Conservation (phyloP, 2,113 vertebrate genomes). For the Rhinopomastus cyanomelas region DNA sequence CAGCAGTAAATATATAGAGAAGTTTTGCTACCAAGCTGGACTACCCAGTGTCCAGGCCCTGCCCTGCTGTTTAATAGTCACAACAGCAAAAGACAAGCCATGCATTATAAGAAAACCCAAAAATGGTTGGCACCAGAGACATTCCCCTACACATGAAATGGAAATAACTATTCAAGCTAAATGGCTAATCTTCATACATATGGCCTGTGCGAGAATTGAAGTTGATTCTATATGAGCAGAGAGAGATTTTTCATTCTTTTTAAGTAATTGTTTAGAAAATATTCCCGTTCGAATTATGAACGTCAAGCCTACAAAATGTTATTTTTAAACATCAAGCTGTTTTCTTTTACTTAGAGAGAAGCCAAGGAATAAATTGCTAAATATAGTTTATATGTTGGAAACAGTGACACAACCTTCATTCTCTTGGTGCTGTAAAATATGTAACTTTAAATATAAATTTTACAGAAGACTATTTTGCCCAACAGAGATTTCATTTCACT, state of each 20-base stretch:
- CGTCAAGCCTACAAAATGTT: constrained; percentile 60
- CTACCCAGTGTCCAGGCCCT: not conserved
- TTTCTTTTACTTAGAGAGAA: constrained; percentile 64
- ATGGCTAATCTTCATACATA: not conserved
- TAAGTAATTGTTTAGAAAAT: constrained; percentile 49
- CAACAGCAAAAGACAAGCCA: not conserved
- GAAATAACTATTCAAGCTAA: constrained; percentile 26
- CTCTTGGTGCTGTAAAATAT: constrained; percentile 59
- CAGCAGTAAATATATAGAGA: not conserved
- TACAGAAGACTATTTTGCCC: constrained; percentile 46
- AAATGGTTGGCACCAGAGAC: not conserved
- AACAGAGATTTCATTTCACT: constrained; percentile 64
- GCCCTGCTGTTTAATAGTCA: not conserved
- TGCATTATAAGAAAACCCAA: not conserved
- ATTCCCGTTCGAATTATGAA: constrained; percentile 42
- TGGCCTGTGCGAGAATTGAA: not conserved
- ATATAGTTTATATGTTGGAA: constrained; percentile 68
- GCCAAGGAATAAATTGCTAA: constrained; percentile 66
- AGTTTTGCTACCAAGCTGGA: not conserved
- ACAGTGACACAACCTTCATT: constrained; percentile 67
- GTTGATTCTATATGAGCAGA: constrained; percentile 10
- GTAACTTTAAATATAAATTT: constrained; percentile 65
- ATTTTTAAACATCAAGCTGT: constrained; percentile 67
- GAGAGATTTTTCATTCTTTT: constrained; percentile 46
- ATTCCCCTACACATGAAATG: not conserved